phyloP scores from a whole-genome alignment of 2,888 invertebrate genomes.

The Cephus spinipes region DNA sequence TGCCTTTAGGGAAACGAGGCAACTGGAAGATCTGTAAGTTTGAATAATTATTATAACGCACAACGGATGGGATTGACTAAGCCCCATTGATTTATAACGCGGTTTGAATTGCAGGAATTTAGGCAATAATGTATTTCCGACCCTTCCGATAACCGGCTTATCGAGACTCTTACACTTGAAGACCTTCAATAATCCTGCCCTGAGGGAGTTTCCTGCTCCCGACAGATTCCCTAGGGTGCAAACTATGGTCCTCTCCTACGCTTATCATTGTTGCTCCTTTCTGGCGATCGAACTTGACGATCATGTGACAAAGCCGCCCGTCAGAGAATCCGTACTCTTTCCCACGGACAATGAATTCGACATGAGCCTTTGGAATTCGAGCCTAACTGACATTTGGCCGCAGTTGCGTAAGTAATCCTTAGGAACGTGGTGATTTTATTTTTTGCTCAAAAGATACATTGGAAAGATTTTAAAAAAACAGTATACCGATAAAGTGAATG shows the following conservation, averaged over 20 bases:
- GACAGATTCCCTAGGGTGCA: slow-evolving; percentile 88
- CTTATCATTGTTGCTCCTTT: slow-evolving; percentile 96
- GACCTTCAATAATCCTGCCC: slow-evolving; percentile 90
- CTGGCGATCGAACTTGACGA: slow-evolving; percentile 70
- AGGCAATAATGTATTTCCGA: slow-evolving; percentile 88
- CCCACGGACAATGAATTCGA: slow-evolving; percentile 79
- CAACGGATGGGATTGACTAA: too few species aligned
- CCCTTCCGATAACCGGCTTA: slow-evolving; percentile 85
- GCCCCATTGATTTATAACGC: neutral
- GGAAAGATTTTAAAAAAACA: too few species aligned
- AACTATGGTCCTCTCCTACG: slow-evolving; percentile 89
- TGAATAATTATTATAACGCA: neutral
- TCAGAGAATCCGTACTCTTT: slow-evolving; percentile 77
- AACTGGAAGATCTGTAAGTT: slow-evolving; percentile 89
- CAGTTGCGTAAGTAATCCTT: slow-evolving; percentile 76
- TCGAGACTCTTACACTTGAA: slow-evolving; percentile 85
- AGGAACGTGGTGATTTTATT: too few species aligned
- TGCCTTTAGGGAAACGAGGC: slow-evolving; percentile 82
- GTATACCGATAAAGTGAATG: too few species aligned
- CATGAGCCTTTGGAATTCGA: slow-evolving; percentile 83
- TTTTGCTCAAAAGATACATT: too few species aligned
- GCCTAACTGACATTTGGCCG: slow-evolving; percentile 85
- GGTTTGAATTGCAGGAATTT: slow-evolving; percentile 79
- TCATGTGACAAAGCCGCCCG: slow-evolving; percentile 60
- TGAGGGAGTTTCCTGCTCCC: slow-evolving; percentile 89